These are phyloP conservation scores for Etheostoma nigrum DNA, from an alignment of 2,797 vertebrate genomes.

Conservation along the genomic window DNA sequence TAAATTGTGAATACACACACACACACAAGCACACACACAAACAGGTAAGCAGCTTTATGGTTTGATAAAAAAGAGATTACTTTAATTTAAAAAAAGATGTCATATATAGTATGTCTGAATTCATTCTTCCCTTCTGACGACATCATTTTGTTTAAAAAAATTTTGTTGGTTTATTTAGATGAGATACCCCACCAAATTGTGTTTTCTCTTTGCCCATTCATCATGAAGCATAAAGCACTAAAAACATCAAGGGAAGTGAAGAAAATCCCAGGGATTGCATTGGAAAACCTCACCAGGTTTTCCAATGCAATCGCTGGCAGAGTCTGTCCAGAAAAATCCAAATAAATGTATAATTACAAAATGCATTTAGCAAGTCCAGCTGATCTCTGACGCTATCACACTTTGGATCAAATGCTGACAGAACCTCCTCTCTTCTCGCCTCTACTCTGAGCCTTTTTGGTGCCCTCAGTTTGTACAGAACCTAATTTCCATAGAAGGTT, in stretches of 20 bases:
- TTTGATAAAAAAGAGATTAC: no score
- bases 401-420: not conserved
- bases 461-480: not conserved
- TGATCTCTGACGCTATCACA: conserved; percentile 3
- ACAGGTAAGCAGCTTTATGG: not conserved
- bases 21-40: not conserved
- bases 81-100: no score
- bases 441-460: not conserved
- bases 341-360: conserved; percentile 8
- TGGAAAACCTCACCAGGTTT: not conserved
- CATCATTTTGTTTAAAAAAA: conserved; percentile 1
- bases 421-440: not conserved
- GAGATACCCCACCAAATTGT: not conserved
- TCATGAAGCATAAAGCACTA: not conserved
- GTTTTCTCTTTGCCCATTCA: not conserved
- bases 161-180: not conserved
- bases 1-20: conserved; percentile 1
- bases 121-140: not conserved
- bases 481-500: not conserved
- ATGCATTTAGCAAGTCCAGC: conserved; percentile 1
- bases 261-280: not conserved
- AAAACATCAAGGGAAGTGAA: not conserved
- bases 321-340: not conserved
- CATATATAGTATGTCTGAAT: not conserved
- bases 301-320: no score